Evolutionary conservation across 2,113 vertebrate genomes (phyloP).

Genomic region (Smithornis capensis): DNA sequence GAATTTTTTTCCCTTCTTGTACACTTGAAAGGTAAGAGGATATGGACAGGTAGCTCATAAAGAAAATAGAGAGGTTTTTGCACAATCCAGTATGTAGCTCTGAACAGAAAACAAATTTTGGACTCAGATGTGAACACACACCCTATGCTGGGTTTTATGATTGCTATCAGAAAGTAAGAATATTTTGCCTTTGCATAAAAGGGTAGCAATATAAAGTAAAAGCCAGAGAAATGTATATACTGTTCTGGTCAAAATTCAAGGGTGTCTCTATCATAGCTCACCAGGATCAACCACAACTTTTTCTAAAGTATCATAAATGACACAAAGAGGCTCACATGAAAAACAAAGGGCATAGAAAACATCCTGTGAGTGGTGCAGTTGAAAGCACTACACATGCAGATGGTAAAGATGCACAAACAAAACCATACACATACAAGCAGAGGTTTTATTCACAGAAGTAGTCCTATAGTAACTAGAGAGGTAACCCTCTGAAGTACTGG

Average conservation of each 20-base stretch:
- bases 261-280: rapidly evolving
- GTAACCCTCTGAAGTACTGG: not conserved
- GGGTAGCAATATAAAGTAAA: not conserved
- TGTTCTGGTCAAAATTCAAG: not conserved
- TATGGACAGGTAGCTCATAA: not conserved
- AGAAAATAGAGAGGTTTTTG: not conserved
- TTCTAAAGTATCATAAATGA: not conserved
- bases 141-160: not conserved
- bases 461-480: not conserved
- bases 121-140: not conserved
- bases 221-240: not conserved
- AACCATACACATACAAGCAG: not conserved
- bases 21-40: not conserved
- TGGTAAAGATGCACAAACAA: not conserved
- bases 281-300: not conserved
- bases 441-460: not conserved
- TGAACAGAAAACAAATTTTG: not conserved
- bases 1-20: not conserved
- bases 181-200: not conserved
- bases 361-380: not conserved
- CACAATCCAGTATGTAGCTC: not conserved
- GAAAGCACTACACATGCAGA: not conserved
- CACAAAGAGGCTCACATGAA: not conserved
- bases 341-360: not conserved
- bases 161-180: not conserved